Evolutionary conservation across 2,888 invertebrate genomes (phyloP), one percentile per base, ranked within the genome.

Genomic region (Heliconius ethilla): DNA sequence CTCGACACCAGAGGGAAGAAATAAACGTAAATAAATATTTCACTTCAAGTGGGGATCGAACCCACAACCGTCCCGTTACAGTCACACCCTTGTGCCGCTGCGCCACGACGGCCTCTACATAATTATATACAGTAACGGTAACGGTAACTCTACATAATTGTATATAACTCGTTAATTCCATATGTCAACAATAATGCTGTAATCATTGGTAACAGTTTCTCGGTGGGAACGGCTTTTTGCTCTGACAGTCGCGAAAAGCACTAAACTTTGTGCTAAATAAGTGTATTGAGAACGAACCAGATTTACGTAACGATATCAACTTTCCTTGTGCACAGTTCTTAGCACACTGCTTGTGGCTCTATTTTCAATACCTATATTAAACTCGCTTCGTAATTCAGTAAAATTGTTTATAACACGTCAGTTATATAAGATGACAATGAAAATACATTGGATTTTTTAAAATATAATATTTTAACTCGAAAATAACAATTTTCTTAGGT

Each of bases 251-350:
- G 81, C 81, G 82, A 79, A 81, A 87, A 81, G 82, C 81, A 80
- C 81, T 59, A 59, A 59, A 59, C 55, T 81, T 78, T 73, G 40
- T 76, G 45, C 62, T 75, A 76, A 59, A 81, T 83, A 81, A 82
- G 81, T 80, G 79, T 83, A 82, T 82, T 63, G 74, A 63, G 74
- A 11, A 83, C 89, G 91, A 89, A 91, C 90, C 87, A 90, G 87
- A 89, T 92, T 92, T 91, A 92, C 90, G 92, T 91, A 92, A 92
- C 82, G 69, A 82, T 79, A 78, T 77, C 87, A 88, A 90, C 89
- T 90, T 91, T 90, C 89, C 89, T 89, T 87, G 83, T 82, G 83
- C 83, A 73, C 59, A 77, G 76, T 67, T 76, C 78, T 79, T 67
- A 51, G 67, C 69, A 73, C 67, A 70, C 74, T 63, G 65, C 59